A percentile compares a stretch with the other conserved stretches of the same genome.
phyloP scores from a whole-genome alignment of 1,140 invertebrate species.

The Zaprionus lachaisei region DNA sequence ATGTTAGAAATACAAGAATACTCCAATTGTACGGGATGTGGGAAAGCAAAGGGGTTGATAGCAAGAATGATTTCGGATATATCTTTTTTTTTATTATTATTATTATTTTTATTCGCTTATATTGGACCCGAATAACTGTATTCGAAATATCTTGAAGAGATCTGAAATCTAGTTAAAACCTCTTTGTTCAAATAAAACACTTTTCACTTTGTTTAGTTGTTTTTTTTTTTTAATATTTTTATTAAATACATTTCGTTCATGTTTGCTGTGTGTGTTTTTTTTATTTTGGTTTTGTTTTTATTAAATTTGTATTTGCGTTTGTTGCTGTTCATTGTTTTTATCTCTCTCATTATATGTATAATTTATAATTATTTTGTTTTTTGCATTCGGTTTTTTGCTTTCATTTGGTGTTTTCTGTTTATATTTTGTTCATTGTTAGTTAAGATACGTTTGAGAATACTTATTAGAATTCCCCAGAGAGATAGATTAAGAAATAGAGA shows the following conservation, averaged over 20 bases:
- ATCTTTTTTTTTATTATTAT: too few relatives aligned
- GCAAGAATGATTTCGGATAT: too few relatives aligned
- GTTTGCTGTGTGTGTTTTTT: constrained; percentile 41
- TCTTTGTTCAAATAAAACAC: background rate
- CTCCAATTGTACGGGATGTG: background rate
- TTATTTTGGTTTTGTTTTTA: constrained; percentile 53
- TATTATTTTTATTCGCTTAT: too few relatives aligned
- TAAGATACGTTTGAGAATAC: constrained; percentile 45
- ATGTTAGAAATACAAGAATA: background rate
- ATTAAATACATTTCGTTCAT: constrained; percentile 77
- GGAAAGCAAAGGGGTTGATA: background rate
- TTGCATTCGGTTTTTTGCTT: constrained; percentile 17
- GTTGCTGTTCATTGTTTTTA: constrained; percentile 59
- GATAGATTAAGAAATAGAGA: constrained; percentile 8
- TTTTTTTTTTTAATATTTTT: constrained; percentile 67
- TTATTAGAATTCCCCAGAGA: constrained; percentile 43
- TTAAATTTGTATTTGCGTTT: constrained; percentile 62
- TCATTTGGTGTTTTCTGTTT: constrained; percentile 22
- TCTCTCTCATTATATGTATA: constrained; percentile 46
- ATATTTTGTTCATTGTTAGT: constrained; percentile 39
- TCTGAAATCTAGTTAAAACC: too few relatives aligned
- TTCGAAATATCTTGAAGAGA: too few relatives aligned
- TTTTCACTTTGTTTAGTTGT: constrained; percentile 30
- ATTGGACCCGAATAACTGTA: too few relatives aligned
- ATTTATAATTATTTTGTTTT: constrained; percentile 41